Evolutionary conservation across 1,140 invertebrate species (phyloP), one percentile per base, ranked within the genome.

Genomic region (Drosophila grimshawi): DNA sequence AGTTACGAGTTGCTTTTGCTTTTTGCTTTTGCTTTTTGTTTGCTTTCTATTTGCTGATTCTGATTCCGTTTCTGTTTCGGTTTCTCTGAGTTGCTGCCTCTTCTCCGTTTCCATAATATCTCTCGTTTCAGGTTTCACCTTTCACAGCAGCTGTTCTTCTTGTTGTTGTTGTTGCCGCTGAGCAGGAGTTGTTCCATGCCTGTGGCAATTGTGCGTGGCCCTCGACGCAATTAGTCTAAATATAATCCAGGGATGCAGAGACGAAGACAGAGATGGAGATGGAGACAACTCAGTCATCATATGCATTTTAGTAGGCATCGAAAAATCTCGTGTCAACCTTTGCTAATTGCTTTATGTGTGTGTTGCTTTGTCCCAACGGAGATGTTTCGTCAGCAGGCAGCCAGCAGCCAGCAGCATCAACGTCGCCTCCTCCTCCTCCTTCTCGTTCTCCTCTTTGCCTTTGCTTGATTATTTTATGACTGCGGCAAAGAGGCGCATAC

Each of bases 401-500:
- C 19, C 19, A 81, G 83, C 80, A 79, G 64, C 70, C 63, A 67
- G 64, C 43, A 30, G 37, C 41, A 67, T 56, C 43, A 30, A 37
- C 41, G 41, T 27, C 56, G 45, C 72, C 52, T 70, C 53, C 37
- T 19, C 29, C 35, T 33, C 46, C 61, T 56, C 46, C 62, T 62
- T 30, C 57, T 27, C 41, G 29, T 7, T n/a, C 43, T 76, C 51
- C 10, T 65, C 56, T 52, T 65, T 57, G 76, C 59, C 71, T 77
- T 79, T 80, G 86, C 86, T 90, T 88, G 85, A 89, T 88, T 88
- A 88, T 88, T 88, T 88, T 88, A 88, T 88, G 85, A 88, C 85
- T 89, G 78, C 80, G 85, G 85, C 83, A 85, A 89, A 78, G 63
- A 19, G 19, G 19, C 19, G 66, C 48, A 59, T 60, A 64, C 76